Conservation (phyloP, 2,888 invertebrate species). For the Tuberolachnus salignus region DNA sequence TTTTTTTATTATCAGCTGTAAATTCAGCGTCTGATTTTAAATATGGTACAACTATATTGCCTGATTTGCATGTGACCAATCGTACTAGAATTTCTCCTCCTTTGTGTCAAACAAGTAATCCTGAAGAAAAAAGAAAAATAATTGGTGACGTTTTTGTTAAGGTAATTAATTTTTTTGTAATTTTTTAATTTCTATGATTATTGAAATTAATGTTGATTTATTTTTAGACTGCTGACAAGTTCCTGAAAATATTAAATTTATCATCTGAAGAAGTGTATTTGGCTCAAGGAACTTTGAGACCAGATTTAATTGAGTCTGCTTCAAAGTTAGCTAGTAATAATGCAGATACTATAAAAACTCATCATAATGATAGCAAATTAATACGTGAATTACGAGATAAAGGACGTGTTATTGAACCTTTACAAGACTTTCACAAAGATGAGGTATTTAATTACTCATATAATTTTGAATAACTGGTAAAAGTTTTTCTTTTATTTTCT, state of each 20-base stretch:
- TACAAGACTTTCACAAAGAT: conserved; percentile 98
- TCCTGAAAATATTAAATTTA: conserved; percentile 83
- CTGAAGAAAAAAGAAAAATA: conserved; percentile 97
- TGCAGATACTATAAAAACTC: conserved; percentile 97
- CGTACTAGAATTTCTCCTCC: conserved; percentile 77
- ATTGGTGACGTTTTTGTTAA: conserved; percentile 98
- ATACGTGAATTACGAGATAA: conserved; percentile 73
- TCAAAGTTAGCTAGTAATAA: conserved; percentile 77
- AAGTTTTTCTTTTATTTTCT: background rate
- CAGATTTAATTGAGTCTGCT: conserved; percentile 98
- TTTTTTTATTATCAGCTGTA: conserved; percentile 59
- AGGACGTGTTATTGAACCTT: conserved; percentile 92
- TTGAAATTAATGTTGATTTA: conserved; percentile 7
- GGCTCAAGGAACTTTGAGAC: conserved; percentile 94
- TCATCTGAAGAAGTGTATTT: conserved; percentile 91
- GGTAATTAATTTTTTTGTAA: too few species aligned
- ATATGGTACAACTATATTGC: conserved; percentile 79
- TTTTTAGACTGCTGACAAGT: conserved; percentile 79
- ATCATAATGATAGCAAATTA: conserved; percentile 98
- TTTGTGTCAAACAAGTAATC: conserved; percentile 84
- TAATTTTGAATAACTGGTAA: background rate
- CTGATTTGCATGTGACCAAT: conserved; percentile 66
- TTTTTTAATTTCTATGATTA: background rate
- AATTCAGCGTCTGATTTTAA: conserved; percentile 67
- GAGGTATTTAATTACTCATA: conserved; percentile 69